Evolutionary conservation across 1,140 invertebrate species (phyloP).

Genomic region (Drosophila willistoni): DNA sequence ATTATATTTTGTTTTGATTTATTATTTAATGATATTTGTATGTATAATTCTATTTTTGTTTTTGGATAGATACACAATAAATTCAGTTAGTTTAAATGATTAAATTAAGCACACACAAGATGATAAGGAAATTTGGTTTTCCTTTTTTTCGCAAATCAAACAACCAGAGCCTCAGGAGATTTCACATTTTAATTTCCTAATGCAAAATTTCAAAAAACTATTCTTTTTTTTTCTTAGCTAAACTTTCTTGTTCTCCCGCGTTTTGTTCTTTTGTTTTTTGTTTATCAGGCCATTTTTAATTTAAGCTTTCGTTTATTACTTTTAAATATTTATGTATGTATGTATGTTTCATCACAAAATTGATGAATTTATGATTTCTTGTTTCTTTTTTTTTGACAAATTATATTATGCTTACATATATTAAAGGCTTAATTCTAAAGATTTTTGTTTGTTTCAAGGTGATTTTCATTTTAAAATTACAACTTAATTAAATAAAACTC

Average conservation of each 20-base stretch:
- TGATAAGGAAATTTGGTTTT: constrained; percentile 6
- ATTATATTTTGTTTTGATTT: constrained; percentile 20
- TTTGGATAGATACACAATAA: constrained; percentile 9
- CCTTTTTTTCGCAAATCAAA: background rate
- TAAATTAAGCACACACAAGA: constrained; percentile 8
- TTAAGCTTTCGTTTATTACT: background rate
- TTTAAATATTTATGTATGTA: background rate
- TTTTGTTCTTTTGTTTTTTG: background rate
- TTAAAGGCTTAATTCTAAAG: constrained; percentile 65
- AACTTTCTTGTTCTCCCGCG: background rate
- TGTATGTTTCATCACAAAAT: constrained; percentile 68
- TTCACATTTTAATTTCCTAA: constrained; percentile 22
- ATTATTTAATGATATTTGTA: constrained; percentile 36
- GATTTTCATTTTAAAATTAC: constrained; percentile 19
- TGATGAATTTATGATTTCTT: constrained; percentile 67
- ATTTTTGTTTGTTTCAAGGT: constrained; percentile 30
- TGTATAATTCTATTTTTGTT: background rate
- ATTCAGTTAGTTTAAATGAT: background rate
- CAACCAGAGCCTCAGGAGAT: constrained; percentile 10
- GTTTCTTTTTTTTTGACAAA: background rate
- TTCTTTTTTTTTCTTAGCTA: background rate
- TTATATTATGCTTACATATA: constrained; percentile 4
- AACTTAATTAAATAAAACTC: constrained; percentile 56
- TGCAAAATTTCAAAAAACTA: constrained; percentile 19
- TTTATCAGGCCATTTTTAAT: background rate